phyloP scores from a whole-genome alignment of 2,113 vertebrate species.

The Neotragus pygmaeus region DNA sequence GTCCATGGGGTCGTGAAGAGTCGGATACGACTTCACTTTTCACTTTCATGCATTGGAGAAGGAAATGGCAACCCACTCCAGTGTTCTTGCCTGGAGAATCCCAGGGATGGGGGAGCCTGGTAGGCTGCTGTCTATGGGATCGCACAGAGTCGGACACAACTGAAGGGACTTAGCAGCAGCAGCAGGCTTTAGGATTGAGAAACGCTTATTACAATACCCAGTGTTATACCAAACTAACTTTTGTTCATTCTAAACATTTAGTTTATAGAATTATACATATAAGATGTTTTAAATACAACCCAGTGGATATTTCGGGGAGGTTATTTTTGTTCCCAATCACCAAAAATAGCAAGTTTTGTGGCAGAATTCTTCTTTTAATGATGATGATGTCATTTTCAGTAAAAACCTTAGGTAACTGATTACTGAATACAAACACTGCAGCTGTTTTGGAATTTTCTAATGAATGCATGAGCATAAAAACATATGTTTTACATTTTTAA shows the following conservation, averaged over 20 bases:
- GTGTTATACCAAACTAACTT: background rate
- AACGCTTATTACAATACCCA: background rate
- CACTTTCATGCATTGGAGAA: too few species aligned
- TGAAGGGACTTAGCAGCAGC: too few species aligned
- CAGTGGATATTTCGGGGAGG: background rate
- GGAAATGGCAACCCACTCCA: too few species aligned
- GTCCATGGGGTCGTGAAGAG: too few species aligned
- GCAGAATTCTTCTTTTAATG: slow-evolving; percentile 16
- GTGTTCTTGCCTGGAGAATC: too few species aligned
- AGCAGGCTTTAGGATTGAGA: background rate
- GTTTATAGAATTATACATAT: background rate
- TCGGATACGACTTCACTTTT: too few species aligned
- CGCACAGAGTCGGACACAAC: too few species aligned
- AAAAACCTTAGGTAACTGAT: background rate
- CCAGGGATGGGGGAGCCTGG: too few species aligned
- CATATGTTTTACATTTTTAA: background rate
- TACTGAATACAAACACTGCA: background rate
- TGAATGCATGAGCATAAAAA: background rate
- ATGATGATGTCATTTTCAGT: background rate
- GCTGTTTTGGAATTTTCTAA: slow-evolving; percentile 29
- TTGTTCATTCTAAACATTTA: background rate
- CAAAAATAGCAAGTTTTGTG: slow-evolving; percentile 8
- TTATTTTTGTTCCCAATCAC: background rate
- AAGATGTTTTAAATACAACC: background rate
- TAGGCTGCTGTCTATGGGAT: too few species aligned